Percentiles rank a stretch among this genome's conserved stretches.
These are phyloP conservation scores for Nycteola revayana DNA, from an alignment of 2,888 invertebrate genomes.

Conservation along the genomic window DNA sequence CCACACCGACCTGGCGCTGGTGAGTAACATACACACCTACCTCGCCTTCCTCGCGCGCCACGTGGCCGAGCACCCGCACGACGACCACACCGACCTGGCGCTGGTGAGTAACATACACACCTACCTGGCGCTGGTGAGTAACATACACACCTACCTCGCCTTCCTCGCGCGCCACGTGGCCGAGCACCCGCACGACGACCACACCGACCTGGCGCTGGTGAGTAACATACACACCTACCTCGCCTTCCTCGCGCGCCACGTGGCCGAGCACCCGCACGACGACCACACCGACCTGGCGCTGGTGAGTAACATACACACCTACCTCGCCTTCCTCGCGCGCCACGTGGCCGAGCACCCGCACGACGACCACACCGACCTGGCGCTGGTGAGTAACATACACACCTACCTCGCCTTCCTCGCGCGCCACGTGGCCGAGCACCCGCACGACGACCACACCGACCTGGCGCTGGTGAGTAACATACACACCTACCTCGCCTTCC, in stretches of 20 bases:
- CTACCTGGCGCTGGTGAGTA: slow-evolving; percentile 61
- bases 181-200: slow-evolving; percentile 35
- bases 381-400: slow-evolving; percentile 83
- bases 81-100: slow-evolving; percentile 57
- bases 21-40: slow-evolving; percentile 89
- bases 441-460: slow-evolving; percentile 48
- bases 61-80: slow-evolving; percentile 60
- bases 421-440: slow-evolving; percentile 80
- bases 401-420: slow-evolving; percentile 94
- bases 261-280: slow-evolving; percentile 48
- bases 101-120: slow-evolving; percentile 20
- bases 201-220: slow-evolving; percentile 55
- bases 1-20: slow-evolving; percentile 58
- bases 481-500: slow-evolving; percentile 92
- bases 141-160: slow-evolving; percentile 91
- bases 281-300: slow-evolving; percentile 61
- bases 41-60: slow-evolving; percentile 91
- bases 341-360: slow-evolving; percentile 77
- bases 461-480: slow-evolving; percentile 81
- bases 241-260: slow-evolving; percentile 90
- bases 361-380: slow-evolving; percentile 54
- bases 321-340: slow-evolving; percentile 91
- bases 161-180: slow-evolving; percentile 90
- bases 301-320: slow-evolving; percentile 87
- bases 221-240: slow-evolving; percentile 91